Evolutionary conservation across 2,888 invertebrate species (phyloP), one percentile per base, ranked within the genome.

Genomic region (Odontocolon sp.): DNA sequence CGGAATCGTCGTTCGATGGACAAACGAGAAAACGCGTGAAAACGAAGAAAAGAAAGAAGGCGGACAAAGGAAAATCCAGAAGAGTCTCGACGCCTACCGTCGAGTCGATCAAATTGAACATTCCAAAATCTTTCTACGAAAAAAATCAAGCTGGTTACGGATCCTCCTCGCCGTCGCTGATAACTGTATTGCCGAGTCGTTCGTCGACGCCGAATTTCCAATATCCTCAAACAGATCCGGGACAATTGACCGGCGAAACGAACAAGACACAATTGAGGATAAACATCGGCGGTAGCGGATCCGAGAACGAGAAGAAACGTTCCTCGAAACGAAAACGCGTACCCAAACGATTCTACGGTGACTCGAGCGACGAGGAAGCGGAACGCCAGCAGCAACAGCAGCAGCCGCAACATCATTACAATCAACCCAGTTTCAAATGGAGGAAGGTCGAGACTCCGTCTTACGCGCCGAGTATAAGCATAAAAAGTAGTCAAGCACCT

Each of bases 271-370:
- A 4, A 2, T 0, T 50, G 18, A 83, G 59, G 63, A 85, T 81
- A 59, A 87, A 78, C 40, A 80, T 85, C 3, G 81, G 85, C 2
- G 88, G 87, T 5, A 87, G 88, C 66, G 91, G 92, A 40, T 91
- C 92, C 6, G 93, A 93, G 83, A 91, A 91, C 3, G 95, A 95
- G 83, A 94, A 91, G 14, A 95, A 94, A 86, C 92, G 96, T 36
- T 93, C 94, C 0, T 96, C 96, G 0, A 96, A 96, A 90, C 93
- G 96, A 74, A 93, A 95, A 83, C 91, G 96, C 40, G 94, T 96
- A 26, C 96, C 96, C 0, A 96, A 96, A 86, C 95, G 95, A 86
- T 97, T 97, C 88, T 97, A 96, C 87, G 97, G 96, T 0, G 96
- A 96, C 87, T 95, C 96, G 0, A 96, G 96, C 87, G 96, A 96